These are phyloP conservation scores for Xanthia icteritia DNA, from an alignment of 2,888 invertebrate species.

Conservation along the genomic window DNA sequence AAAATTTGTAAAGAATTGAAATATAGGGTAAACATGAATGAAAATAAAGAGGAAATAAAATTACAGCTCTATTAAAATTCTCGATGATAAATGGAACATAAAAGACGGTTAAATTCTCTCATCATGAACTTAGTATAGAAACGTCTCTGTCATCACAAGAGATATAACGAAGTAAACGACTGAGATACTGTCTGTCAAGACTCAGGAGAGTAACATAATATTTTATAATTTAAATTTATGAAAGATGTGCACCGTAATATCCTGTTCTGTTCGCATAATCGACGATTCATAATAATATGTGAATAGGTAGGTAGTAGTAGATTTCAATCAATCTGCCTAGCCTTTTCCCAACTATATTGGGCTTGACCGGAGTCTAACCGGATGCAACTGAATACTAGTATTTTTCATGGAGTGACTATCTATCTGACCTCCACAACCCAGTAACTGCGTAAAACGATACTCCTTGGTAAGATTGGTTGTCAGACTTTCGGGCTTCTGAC, in stretches of 20 bases:
- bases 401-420: too few species aligned
- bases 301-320: too few species aligned
- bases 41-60: background rate
- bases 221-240: constrained; percentile 25
- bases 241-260: background rate
- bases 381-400: too few species aligned
- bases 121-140: background rate
- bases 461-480: too few species aligned
- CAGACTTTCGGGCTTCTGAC: too few species aligned
- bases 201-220: constrained; percentile 9
- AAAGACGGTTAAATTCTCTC: background rate
- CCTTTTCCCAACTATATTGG: too few species aligned
- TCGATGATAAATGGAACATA: background rate
- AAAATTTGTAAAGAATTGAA: too few species aligned
- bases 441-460: too few species aligned
- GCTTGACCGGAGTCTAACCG: too few species aligned
- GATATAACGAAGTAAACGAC: constrained; percentile 6
- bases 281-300: background rate
- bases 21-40: too few species aligned
- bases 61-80: constrained; percentile 3
- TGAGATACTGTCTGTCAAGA: background rate
- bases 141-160: constrained; percentile 6
- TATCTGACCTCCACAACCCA: too few species aligned
- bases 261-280: background rate
- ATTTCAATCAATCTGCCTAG: too few species aligned